These are phyloP conservation scores for Drosophila baimaii DNA, from an alignment of 1,140 invertebrate species.

Conservation along the genomic window DNA sequence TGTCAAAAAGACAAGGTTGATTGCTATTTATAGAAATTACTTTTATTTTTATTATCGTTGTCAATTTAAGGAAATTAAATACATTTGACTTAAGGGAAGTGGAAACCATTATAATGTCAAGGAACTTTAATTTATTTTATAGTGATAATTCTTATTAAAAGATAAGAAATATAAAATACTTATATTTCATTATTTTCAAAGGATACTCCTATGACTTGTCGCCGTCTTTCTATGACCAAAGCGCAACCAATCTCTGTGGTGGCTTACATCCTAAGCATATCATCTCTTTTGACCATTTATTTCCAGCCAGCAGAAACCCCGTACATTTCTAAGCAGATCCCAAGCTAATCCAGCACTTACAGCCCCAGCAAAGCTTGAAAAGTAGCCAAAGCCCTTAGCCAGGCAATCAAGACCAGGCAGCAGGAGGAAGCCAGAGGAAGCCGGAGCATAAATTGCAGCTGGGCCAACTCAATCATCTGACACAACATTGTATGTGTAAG, in stretches of 20 bases:
- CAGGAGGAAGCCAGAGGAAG: conserved; percentile 1
- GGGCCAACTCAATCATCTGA: conserved; percentile 65
- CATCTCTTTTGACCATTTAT: conserved; percentile 20
- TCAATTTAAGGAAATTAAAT: background rate
- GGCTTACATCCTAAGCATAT: background rate
- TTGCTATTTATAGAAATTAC: background rate
- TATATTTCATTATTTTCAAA: background rate
- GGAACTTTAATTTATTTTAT: background rate
- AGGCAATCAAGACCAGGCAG: conserved; percentile 13
- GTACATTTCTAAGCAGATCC: conserved; percentile 10
- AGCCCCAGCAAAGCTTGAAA: conserved; percentile 31
- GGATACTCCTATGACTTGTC: background rate
- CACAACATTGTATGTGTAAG: conserved; percentile 66
- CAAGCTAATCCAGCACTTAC: conserved; percentile 40
- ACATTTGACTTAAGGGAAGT: background rate
- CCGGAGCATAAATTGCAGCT: conserved; percentile 45
- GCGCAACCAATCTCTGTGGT: background rate
- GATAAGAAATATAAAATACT: too few species aligned
- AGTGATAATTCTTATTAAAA: background rate
- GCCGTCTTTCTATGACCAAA: background rate
- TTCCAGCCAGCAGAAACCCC: conserved; percentile 16
- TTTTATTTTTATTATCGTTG: background rate
- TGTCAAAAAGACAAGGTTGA: background rate
- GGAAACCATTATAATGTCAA: background rate
- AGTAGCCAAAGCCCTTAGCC: conserved; percentile 24